Percentiles rank a stretch among this genome's conserved stretches.
Evolutionary conservation across 2,797 vertebrate genomes (phyloP).

Genomic region (Sebastes goodei): DNA sequence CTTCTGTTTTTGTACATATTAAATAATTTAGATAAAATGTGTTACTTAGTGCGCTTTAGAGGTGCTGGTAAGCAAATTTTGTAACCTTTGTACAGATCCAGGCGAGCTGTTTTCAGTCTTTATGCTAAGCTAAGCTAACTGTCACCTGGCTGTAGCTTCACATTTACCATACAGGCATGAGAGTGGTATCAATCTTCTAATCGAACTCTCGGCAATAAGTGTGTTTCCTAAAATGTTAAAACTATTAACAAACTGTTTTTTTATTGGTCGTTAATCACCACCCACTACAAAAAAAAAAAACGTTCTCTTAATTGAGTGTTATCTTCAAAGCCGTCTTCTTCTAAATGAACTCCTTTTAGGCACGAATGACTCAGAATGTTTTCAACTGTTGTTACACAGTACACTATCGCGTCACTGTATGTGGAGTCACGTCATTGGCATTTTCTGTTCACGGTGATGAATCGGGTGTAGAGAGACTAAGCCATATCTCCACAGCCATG

Average conservation of each 20-base stretch:
- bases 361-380: constrained; percentile 56
- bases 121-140: constrained; percentile 10
- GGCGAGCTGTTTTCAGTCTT: background rate
- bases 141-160: background rate
- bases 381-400: constrained; percentile 49
- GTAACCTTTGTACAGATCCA: background rate
- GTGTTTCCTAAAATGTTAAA: constrained; percentile 25
- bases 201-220: background rate
- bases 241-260: constrained; percentile 2
- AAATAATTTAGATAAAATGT: background rate
- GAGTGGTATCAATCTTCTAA: background rate
- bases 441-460: constrained; percentile 57
- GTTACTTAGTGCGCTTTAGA: background rate
- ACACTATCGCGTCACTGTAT: constrained; percentile 47
- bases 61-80: background rate
- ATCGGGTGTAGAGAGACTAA: constrained; percentile 85
- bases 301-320: background rate
- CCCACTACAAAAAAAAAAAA: background rate
- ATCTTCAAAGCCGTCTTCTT: constrained; percentile 19
- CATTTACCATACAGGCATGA: background rate
- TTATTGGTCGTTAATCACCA: constrained; percentile 27
- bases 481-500: constrained; percentile 90
- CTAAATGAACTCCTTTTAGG: constrained; percentile 24
- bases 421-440: constrained; percentile 57
- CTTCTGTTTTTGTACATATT: background rate